Conservation (phyloP, 2,888 invertebrate species). For the Calameuta filiformis region DNA sequence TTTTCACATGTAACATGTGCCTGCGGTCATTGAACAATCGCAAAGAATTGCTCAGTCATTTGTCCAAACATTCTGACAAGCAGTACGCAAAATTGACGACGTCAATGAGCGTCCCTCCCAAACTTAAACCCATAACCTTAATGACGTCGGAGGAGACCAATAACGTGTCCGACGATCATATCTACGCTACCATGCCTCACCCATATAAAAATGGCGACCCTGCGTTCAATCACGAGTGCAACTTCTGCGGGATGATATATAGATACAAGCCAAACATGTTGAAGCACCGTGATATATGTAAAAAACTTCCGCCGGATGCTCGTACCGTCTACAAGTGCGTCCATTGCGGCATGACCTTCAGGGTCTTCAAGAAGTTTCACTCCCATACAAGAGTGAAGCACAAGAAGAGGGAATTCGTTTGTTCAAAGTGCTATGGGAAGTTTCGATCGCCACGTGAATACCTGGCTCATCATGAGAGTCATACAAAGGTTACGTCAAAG, state of each 20-base stretch:
- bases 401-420: conserved; percentile 62
- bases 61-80: conserved; percentile 54
- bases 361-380: conserved; percentile 57
- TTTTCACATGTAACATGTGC: conserved; percentile 64
- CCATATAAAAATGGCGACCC: conserved; percentile 61
- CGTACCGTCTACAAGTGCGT: conserved; percentile 54
- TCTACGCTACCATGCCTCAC: conserved; percentile 19
- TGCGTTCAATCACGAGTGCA: conserved; percentile 54
- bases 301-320: conserved; percentile 38
- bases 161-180: not conserved
- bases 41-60: conserved; percentile 54
- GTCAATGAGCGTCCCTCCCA: conserved; percentile 39
- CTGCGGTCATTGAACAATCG: conserved; percentile 51
- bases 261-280: conserved; percentile 55
- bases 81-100: conserved; percentile 47
- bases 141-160: not conserved
- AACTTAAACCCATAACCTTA: conserved; percentile 34
- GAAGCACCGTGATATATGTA: conserved; percentile 54
- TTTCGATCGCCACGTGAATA: conserved; percentile 68
- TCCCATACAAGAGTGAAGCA: conserved; percentile 48
- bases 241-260: conserved; percentile 63
- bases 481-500: conserved; percentile 27
- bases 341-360: conserved; percentile 57
- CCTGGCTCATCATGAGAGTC: conserved; percentile 63
- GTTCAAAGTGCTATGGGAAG: conserved; percentile 68